Percentiles rank a stretch among this genome's conserved stretches.
Conservation (phyloP, 2,113 vertebrate species). For the Bubo scandiacus region DNA sequence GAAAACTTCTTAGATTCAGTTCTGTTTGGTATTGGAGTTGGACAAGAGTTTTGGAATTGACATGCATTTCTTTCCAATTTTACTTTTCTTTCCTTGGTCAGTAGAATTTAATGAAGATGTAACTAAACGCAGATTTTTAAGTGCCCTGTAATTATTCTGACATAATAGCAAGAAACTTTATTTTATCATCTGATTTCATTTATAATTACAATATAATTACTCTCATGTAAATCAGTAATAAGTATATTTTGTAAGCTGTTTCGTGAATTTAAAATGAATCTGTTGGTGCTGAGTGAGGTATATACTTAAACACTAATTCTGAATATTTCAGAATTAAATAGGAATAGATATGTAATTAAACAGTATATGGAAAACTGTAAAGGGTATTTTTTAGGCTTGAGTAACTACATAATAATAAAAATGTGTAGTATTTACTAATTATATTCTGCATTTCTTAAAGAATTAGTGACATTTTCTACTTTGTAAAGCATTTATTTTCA, state of each 20-base stretch:
- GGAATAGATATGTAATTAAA: neutral
- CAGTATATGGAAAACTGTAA: neutral
- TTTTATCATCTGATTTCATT: neutral
- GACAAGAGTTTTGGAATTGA: neutral
- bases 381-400: neutral
- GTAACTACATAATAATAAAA: neutral
- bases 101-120: neutral
- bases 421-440: neutral
- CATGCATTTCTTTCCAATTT: neutral
- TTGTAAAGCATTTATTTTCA: neutral
- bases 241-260: neutral
- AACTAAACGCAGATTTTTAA: neutral
- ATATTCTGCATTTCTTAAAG: neutral
- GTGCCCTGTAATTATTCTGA: neutral
- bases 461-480: neutral
- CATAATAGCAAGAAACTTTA: neutral
- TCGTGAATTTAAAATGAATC: neutral
- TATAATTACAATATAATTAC: neutral
- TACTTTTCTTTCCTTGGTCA: neutral
- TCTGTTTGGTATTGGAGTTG: neutral
- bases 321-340: neutral
- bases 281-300: neutral
- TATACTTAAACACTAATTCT: neutral
- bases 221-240: neutral
- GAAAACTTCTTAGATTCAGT: neutral